Evolutionary conservation across 2,888 invertebrate genomes (phyloP), one percentile per base, ranked within the genome.

Genomic region (Eudemis profundana): DNA sequence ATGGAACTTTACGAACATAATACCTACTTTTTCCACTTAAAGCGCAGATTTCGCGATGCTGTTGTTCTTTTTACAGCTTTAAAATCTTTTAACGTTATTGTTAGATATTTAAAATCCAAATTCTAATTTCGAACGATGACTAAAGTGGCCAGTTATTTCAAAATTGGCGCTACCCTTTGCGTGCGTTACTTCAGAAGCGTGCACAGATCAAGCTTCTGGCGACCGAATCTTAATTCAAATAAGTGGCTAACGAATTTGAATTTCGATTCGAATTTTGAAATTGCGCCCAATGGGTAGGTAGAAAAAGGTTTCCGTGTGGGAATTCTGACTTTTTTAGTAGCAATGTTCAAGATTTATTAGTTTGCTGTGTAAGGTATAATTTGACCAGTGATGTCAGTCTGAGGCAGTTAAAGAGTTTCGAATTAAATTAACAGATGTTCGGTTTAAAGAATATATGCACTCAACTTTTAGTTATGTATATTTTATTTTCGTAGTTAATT

Each of bases 301-400:
- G n/a, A n/a, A n/a, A n/a, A n/a, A n/a, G 8, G 85, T 87, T 89
- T 84, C 85, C 89, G 87, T 90, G 89, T 77, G 74, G 74, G 83
- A 81, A 85, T 86, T 60, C 23, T 36, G 21, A 23, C 12, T 29
- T 44, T 23, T 42, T 40, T 36, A 56, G 27, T 38, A 19, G 15
- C 15, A 23, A 5, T 38, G 21, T 15, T 56, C 8, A n/a, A 8
- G 27, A 0, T 56, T 29, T 17, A 2, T 44, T n/a, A 27, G 27
- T 54, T 54, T 23, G 17, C 44, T 3, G 42, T 60, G 53, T 53
- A 46, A 40, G 19, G 29, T 15, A 19, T 27, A 38, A 36, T 42
- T 56, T 42, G 36, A 29, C 17, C 17, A 15, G 2, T 49, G 57
- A 57, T 36, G 56, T 33, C 50, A 49, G 62, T 36, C 17, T 19